Conservation (phyloP, 2,888 invertebrate species). For the Himalopsyche kuldschensis region DNA sequence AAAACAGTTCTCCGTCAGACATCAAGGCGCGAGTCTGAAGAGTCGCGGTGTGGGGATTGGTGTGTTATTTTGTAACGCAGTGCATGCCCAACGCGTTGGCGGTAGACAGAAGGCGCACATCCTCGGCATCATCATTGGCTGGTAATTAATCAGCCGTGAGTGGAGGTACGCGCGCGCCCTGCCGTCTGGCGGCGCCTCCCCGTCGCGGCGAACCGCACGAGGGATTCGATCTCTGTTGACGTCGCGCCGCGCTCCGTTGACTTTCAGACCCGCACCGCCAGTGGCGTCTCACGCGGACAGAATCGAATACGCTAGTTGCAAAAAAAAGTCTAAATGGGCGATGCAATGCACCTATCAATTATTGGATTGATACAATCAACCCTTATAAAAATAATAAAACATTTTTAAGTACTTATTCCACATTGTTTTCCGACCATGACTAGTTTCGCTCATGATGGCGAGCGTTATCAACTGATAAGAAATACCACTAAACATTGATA, state of each 20-base stretch:
- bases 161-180: slow-evolving; percentile 5
- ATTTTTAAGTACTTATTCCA: too few relatives aligned
- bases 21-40: background rate
- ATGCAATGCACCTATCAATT: too few relatives aligned
- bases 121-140: background rate
- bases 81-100: background rate
- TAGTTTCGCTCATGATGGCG: too few relatives aligned
- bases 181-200: background rate
- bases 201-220: background rate
- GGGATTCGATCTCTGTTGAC: background rate
- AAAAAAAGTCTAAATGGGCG: too few relatives aligned
- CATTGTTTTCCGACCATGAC: too few relatives aligned
- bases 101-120: background rate
- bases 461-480: too few relatives aligned
- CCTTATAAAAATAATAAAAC: too few relatives aligned
- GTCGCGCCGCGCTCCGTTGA: background rate
- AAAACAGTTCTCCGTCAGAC: background rate
- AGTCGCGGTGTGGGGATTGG: background rate
- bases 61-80: too few relatives aligned
- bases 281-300: background rate
- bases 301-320: background rate
- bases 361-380: too few relatives aligned
- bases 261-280: background rate
- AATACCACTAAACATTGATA: too few relatives aligned
- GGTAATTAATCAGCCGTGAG: background rate